These are phyloP conservation scores for Phaetusa simplex DNA, from an alignment of 2,113 vertebrate species.

Conservation along the genomic window DNA sequence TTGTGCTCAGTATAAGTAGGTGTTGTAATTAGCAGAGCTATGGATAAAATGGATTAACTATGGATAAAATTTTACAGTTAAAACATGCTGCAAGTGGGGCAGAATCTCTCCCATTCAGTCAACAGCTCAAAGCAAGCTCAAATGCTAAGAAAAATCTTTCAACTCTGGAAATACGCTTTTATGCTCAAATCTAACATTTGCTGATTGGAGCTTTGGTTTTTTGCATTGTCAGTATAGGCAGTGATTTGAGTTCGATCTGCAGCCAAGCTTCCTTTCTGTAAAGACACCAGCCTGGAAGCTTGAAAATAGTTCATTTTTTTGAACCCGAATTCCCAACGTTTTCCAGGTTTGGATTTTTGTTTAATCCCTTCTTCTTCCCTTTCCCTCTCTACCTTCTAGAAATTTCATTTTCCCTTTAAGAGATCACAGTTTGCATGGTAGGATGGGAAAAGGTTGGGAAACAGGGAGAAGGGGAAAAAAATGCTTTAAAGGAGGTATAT, in stretches of 20 bases:
- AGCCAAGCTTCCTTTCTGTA: background rate
- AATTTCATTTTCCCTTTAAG: background rate
- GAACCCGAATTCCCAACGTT: background rate
- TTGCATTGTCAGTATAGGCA: background rate
- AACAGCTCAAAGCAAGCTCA: background rate
- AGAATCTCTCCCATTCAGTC: background rate
- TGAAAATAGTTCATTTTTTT: background rate
- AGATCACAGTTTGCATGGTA: background rate
- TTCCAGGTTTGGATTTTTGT: background rate
- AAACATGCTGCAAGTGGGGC: background rate
- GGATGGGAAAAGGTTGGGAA: background rate
- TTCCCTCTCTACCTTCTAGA: background rate
- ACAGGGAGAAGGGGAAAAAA: background rate
- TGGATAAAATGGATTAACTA: background rate
- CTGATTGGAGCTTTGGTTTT: background rate
- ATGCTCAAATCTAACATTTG: background rate
- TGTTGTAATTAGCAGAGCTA: background rate
- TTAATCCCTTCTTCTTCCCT: background rate
- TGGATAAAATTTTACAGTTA: background rate
- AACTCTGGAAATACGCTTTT: background rate
- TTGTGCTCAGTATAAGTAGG: background rate
- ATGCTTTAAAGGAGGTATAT: accelerated
- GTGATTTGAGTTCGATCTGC: background rate
- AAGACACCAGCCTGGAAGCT: background rate
- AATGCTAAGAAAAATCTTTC: background rate